phyloP scores from a whole-genome alignment of 1,140 invertebrate species.

The Drosophila kanapiae region DNA sequence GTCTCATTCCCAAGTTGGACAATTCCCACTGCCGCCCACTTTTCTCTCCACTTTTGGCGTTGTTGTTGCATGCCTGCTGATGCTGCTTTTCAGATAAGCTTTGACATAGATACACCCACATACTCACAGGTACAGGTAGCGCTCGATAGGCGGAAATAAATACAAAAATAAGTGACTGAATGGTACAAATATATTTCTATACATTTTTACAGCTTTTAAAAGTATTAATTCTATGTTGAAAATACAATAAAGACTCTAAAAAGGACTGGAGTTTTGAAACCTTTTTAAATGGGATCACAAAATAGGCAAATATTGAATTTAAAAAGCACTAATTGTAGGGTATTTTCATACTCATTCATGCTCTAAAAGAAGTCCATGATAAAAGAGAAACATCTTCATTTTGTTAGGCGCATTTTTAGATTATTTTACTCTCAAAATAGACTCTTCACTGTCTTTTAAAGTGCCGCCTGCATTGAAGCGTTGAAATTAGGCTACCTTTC shows the following conservation, averaged over 20 bases:
- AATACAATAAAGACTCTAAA: too few species aligned
- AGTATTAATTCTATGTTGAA: too few species aligned
- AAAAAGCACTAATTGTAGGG: too few species aligned
- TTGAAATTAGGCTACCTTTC: constrained; percentile 79
- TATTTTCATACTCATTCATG: too few species aligned
- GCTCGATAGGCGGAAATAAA: neutral
- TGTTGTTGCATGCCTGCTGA: constrained; percentile 44
- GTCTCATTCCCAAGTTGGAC: constrained; percentile 25
- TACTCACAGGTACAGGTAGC: neutral
- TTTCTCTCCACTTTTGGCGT: constrained; percentile 10
- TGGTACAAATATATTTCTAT: too few species aligned
- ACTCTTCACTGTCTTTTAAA: constrained; percentile 6
- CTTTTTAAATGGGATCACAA: too few species aligned
- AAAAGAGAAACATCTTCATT: too few species aligned
- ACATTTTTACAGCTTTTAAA: too few species aligned
- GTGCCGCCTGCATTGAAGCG: constrained; percentile 72
- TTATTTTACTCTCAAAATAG: neutral
- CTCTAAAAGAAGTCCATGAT: too few species aligned
- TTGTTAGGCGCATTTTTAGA: too few species aligned
- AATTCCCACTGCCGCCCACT: constrained; percentile 19
- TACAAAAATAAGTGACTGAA: neutral
- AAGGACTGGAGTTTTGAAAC: too few species aligned
- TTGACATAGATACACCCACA: constrained; percentile 31
- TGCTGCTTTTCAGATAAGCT: constrained; percentile 72
- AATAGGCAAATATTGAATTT: too few species aligned